Conservation (phyloP, 2,797 vertebrate species). For the Ambastaia sidthimunki region DNA sequence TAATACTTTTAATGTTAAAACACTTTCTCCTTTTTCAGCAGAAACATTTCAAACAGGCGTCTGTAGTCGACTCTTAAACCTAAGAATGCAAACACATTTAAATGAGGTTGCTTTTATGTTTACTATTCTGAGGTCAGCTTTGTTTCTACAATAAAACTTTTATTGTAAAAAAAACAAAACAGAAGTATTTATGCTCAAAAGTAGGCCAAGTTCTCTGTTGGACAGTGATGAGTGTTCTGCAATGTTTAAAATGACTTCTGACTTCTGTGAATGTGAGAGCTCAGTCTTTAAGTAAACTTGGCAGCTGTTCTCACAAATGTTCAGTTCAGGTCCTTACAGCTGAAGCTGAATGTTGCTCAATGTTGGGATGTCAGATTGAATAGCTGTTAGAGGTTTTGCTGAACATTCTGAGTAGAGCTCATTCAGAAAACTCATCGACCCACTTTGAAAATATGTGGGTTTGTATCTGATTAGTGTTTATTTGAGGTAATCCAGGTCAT, state of each 20-base stretch:
- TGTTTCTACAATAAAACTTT: neutral
- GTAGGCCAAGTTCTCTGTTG: neutral
- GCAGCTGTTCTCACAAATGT: neutral
- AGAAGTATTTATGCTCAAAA: neutral
- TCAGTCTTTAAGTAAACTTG: neutral
- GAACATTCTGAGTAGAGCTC: too few species aligned
- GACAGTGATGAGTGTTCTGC: neutral
- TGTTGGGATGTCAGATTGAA: too few species aligned
- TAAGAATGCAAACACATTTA: neutral
- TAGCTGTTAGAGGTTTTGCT: too few species aligned
- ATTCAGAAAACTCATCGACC: neutral
- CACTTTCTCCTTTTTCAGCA: too few species aligned
- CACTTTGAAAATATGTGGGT: neutral
- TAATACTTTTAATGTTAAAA: too few species aligned
- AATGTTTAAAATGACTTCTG: neutral
- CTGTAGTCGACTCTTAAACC: neutral
- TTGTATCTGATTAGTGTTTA: neutral
- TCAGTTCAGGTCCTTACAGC: too few species aligned
- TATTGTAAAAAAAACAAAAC: neutral
- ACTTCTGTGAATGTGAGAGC: neutral
- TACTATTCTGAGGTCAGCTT: neutral
- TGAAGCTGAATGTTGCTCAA: too few species aligned
- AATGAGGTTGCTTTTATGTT: neutral
- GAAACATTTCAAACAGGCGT: neutral
- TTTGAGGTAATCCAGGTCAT: neutral